Evolutionary conservation across 2,113 vertebrate genomes (phyloP).

Genomic region (Prunella fulvescens): DNA sequence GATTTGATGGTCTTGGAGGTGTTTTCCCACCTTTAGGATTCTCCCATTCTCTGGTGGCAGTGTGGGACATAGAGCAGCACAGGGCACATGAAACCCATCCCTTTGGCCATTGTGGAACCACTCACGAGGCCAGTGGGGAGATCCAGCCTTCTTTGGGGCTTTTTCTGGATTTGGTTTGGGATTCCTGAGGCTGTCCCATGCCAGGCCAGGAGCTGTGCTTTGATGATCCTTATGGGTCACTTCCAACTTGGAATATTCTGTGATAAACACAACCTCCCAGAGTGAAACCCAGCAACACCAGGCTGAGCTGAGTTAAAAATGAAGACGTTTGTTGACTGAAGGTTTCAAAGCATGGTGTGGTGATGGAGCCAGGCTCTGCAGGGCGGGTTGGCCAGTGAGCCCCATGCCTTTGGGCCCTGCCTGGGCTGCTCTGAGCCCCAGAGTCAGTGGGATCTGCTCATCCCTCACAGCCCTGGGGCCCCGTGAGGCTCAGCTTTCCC

Average conservation of each 20-base stretch:
- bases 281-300: background rate
- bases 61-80: background rate
- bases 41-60: background rate
- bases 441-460: rapidly evolving
- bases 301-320: background rate
- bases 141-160: background rate
- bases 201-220: background rate
- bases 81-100: background rate
- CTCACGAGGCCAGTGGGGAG: rapidly evolving
- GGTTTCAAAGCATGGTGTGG: rapidly evolving
- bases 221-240: background rate
- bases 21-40: background rate
- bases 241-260: background rate
- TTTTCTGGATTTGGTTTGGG: background rate
- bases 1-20: rapidly evolving
- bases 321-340: background rate
- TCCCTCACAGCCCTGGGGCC: background rate
- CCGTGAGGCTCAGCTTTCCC: background rate
- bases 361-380: background rate
- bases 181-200: background rate
- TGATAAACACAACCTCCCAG: background rate
- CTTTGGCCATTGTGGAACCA: background rate
- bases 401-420: background rate
- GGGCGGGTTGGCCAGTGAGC: background rate
- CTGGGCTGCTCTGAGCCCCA: background rate